Evolutionary conservation across 2,888 invertebrate species (phyloP).

Genomic region (Drosophila kuntzei): DNA sequence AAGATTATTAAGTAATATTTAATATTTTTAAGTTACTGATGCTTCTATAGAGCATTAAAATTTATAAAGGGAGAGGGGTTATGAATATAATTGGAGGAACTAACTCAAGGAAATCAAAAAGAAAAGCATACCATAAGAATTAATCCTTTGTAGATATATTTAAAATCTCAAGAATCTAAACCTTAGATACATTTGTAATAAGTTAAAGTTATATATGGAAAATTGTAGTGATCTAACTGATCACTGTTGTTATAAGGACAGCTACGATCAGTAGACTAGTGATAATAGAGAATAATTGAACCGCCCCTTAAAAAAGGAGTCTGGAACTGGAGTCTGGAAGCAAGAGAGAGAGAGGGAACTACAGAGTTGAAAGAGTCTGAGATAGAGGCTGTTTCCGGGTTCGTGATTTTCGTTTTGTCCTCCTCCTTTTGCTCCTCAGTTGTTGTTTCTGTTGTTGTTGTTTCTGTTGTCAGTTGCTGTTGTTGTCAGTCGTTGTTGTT

Average conservation of each 20-base stretch:
- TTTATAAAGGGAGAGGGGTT: too few relatives aligned
- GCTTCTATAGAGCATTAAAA: too few relatives aligned
- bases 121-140: too few relatives aligned
- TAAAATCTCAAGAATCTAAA: too few relatives aligned
- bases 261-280: background rate
- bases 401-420: constrained; percentile 83
- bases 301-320: constrained; percentile 13
- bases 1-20: background rate
- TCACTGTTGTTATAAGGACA: too few relatives aligned
- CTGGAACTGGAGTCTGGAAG: background rate
- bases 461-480: constrained; percentile 26
- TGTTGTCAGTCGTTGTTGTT: constrained; percentile 40
- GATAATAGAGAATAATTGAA: constrained; percentile 15
- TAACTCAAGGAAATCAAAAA: too few relatives aligned
- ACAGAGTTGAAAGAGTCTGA: constrained; percentile 9
- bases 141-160: too few relatives aligned
- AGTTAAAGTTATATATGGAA: background rate
- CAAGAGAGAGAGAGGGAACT: background rate
- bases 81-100: too few relatives aligned
- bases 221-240: background rate
- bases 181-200: background rate
- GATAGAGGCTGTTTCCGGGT: constrained; percentile 81
- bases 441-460: constrained; percentile 44
- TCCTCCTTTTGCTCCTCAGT: constrained; percentile 48
- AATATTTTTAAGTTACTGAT: too few relatives aligned